Evolutionary conservation across 2,888 invertebrate genomes (phyloP), one percentile per base, ranked within the genome.

Genomic region (Lottia scabra): DNA sequence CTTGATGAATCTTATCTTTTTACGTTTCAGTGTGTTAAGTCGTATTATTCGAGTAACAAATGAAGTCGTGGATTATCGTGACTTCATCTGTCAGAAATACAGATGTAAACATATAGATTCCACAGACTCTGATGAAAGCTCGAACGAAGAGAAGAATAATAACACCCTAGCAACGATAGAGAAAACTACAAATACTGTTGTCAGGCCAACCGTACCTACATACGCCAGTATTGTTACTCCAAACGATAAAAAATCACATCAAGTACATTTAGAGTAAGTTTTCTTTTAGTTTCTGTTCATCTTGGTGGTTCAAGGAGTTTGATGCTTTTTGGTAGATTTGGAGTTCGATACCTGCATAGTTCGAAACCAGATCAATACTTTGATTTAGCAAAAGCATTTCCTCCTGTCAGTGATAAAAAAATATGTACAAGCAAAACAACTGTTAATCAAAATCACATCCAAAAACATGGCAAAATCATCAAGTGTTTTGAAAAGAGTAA

Each of bases 11-110:
- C 10, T 10, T 10, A 10, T 38, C 8, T 38, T 6, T 30, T 5
- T 30, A 30, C 5, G n/a, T 69, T 73, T 13, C 81, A 93, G 93
- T 89, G 94, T 96, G 90, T 92, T 98, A 83, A 97, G 97, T 56
- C 94, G 98, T 84, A 95, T 98, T 82, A 93, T 98, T 84, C 93
- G 96, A 84, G 95, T 98, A 73, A 96, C 97, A 64, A 97, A 98
- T 91, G 96, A 97, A 91, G 97, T 98, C 65, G 92, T 94, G 77
- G 92, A 92, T 44, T 94, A 94, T 85, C 91, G 95, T 70, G 90
- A 91, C 75, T 93, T 93, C 93, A 92, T 94, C 75, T 92, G 92
- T 81, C 92, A 92, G 78, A 92, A 84, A 63, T 92, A 91, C 82
- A 89, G 90, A 16, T 75, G 88, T 16, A 71, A 76, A 27, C 71